A percentile compares a stretch with the other conserved stretches of the same genome.
Conservation (phyloP, 2,113 vertebrate genomes). For the Acanthisitta chloris region DNA sequence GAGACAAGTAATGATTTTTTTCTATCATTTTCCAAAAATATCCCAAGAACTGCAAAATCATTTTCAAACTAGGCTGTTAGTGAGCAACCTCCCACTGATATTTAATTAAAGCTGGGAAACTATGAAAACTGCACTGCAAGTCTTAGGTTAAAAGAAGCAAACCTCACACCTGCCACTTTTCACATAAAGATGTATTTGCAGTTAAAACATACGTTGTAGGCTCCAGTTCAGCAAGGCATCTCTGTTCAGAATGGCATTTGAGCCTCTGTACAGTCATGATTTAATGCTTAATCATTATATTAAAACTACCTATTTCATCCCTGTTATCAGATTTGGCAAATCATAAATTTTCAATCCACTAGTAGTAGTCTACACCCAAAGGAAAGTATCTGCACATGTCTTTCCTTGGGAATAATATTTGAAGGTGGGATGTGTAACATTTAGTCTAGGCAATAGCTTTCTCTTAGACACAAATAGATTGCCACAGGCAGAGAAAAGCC, state of each 20-base stretch:
- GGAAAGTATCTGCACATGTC: background rate
- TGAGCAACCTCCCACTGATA: background rate
- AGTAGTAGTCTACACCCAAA: background rate
- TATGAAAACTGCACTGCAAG: background rate
- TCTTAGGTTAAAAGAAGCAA: background rate
- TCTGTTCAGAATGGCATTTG: background rate
- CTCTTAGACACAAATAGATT: background rate
- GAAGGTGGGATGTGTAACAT: background rate
- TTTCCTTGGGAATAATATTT: background rate
- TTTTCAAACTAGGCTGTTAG: background rate
- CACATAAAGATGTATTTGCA: background rate
- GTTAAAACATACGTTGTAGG: background rate
- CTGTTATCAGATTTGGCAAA: background rate
- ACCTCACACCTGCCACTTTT: background rate
- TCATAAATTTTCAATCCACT: background rate
- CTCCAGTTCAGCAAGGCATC: background rate
- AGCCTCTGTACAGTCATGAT: background rate
- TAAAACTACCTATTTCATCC: background rate
- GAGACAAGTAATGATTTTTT: background rate
- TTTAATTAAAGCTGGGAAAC: background rate
- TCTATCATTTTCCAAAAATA: background rate
- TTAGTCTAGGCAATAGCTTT: background rate
- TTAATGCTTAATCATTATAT: background rate
- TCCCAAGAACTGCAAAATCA: background rate
- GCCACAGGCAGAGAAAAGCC: background rate